phyloP scores from a whole-genome alignment of 2,888 invertebrate genomes.

The Plagodis dolabraria region DNA sequence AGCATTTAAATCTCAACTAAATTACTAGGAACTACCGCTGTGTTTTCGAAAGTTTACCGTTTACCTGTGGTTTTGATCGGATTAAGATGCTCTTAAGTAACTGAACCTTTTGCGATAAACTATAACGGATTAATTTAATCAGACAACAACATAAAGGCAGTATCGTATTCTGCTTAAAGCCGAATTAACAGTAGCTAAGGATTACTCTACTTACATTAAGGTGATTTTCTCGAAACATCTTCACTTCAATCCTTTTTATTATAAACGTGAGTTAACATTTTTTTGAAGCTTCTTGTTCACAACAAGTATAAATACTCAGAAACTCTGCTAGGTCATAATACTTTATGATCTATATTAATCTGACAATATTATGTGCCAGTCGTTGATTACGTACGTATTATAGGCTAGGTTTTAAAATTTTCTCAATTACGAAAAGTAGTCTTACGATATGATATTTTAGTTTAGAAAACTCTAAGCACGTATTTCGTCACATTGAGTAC shows the following conservation, averaged over 20 bases:
- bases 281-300: too few species aligned
- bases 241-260: not conserved
- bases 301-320: too few species aligned
- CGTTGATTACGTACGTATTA: too few species aligned
- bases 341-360: too few species aligned
- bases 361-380: too few species aligned
- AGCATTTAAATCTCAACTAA: too few species aligned
- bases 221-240: not conserved
- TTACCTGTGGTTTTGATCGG: constrained; percentile 3
- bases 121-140: constrained; percentile 4
- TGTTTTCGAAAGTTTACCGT: not conserved
- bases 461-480: too few species aligned
- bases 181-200: not conserved
- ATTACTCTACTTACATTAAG: not conserved
- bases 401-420: too few species aligned
- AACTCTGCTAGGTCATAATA: too few species aligned
- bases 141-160: constrained; percentile 1
- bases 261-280: not conserved
- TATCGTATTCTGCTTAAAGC: not conserved
- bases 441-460: too few species aligned
- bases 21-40: not conserved
- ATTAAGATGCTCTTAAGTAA: not conserved
- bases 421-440: too few species aligned
- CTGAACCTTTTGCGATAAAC: not conserved
- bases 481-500: too few species aligned